Evolutionary conservation across 2,113 vertebrate species (phyloP).

Genomic region (Ictalurus furcatus): DNA sequence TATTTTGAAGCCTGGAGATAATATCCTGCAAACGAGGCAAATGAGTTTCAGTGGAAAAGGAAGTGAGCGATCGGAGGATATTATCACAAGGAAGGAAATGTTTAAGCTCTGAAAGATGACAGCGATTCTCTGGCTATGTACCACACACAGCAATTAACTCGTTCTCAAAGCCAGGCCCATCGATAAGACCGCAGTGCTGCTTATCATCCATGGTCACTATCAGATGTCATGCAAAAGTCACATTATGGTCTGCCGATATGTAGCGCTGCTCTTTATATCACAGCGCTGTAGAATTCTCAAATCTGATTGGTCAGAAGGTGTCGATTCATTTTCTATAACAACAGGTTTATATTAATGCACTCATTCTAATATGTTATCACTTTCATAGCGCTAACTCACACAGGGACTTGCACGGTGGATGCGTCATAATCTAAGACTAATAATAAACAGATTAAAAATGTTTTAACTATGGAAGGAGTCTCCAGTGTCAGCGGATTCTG

Average conservation of each 20-base stretch:
- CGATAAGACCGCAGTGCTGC: constrained; percentile 33
- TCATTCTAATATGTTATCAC: not conserved
- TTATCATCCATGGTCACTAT: constrained; percentile 25
- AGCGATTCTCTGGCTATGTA: constrained; percentile 59
- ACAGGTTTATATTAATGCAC: not conserved
- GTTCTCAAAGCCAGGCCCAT: constrained; percentile 28
- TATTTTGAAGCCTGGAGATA: constrained; percentile 66
- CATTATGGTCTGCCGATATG: constrained; percentile 14
- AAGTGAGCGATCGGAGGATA: constrained; percentile 72
- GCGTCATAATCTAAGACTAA: not conserved
- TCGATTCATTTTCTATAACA: not conserved
- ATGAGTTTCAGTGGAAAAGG: constrained; percentile 66
- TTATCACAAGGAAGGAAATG: constrained; percentile 77
- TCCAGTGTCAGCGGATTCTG: not conserved
- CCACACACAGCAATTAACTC: constrained; percentile 53
- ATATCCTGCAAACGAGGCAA: constrained; percentile 64
- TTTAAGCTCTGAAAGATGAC: constrained; percentile 69
- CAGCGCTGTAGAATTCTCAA: not conserved
- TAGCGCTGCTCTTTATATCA: not conserved
- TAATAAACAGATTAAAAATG: not conserved
- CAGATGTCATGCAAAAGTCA: constrained; percentile 44
- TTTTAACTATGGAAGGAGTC: not conserved
- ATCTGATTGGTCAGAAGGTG: not conserved
- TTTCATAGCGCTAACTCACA: not conserved
- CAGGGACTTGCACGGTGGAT: not conserved